A percentile compares a stretch with the other conserved stretches of the same genome.
These are phyloP conservation scores for Ia io DNA, from an alignment of 2,113 vertebrate genomes.

Conservation along the genomic window DNA sequence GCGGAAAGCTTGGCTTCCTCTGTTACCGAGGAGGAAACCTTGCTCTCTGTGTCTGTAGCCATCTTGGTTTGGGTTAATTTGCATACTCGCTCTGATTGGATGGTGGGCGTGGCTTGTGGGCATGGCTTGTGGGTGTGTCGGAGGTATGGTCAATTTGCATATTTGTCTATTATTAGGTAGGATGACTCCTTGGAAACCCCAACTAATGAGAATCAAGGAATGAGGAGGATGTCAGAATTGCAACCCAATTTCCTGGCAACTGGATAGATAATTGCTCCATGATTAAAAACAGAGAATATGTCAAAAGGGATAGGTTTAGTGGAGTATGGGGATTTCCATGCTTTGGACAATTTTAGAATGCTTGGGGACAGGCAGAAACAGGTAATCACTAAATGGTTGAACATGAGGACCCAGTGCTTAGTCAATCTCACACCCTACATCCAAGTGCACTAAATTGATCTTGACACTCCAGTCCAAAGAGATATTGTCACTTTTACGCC, in stretches of 20 bases:
- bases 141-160: too few relatives aligned
- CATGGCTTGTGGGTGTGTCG: too few relatives aligned
- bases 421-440: fast-evolving
- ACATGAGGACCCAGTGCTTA: neutral
- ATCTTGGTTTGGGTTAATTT: too few relatives aligned
- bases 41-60: too few relatives aligned
- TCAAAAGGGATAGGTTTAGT: neutral
- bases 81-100: too few relatives aligned
- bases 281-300: neutral
- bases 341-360: neutral
- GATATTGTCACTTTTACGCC: neutral
- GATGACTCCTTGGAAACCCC: neutral
- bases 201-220: neutral
- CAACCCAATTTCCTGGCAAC: neutral
- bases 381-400: neutral
- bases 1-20: too few relatives aligned
- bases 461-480: neutral
- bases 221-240: neutral
- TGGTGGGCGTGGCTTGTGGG: too few relatives aligned
- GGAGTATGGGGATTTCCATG: neutral
- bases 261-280: neutral
- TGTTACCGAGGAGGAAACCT: too few relatives aligned
- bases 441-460: neutral
- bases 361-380: neutral
- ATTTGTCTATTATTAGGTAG: too few relatives aligned